Percentiles rank a stretch among this genome's conserved stretches.
Evolutionary conservation across 2,888 invertebrate species (phyloP).

Genomic region (Ornithoptera priamus): DNA sequence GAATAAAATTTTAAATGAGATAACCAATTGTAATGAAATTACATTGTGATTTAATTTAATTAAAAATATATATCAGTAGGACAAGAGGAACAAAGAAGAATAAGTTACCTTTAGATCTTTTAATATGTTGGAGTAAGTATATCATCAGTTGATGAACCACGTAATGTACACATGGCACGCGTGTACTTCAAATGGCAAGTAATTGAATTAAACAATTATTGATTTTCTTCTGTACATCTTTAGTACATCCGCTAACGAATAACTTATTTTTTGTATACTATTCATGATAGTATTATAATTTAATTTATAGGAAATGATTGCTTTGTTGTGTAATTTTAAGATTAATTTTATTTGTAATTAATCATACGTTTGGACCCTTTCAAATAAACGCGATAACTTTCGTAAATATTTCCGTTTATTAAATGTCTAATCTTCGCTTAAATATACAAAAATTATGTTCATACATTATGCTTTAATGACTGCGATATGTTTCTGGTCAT

Average conservation of each 20-base stretch:
- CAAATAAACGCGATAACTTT: too few species aligned
- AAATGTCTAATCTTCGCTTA: too few species aligned
- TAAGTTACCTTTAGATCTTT: constrained; percentile 9
- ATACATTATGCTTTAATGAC: too few species aligned
- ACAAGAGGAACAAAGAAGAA: not conserved
- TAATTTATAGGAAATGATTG: too few species aligned
- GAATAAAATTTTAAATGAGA: not conserved
- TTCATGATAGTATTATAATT: not conserved
- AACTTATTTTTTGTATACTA: not conserved
- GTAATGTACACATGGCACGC: constrained; percentile 5
- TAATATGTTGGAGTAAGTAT: not conserved
- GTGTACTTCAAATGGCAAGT: constrained; percentile 5
- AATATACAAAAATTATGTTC: too few species aligned
- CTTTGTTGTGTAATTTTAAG: too few species aligned
- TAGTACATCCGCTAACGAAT: not conserved
- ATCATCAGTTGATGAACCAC: constrained; percentile 12
- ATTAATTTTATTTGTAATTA: too few species aligned
- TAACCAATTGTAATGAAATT: not conserved
- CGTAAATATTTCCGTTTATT: too few species aligned
- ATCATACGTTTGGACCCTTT: too few species aligned
- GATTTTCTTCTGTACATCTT: constrained; percentile 3
- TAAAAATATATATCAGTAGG: not conserved
- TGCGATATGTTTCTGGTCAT: too few species aligned
- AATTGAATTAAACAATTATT: constrained; percentile 21
- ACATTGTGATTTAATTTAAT: not conserved